A percentile compares a stretch with the other conserved stretches of the same genome.
phyloP scores from a whole-genome alignment of 2,888 invertebrate genomes.

The Hypena proboscidalis region DNA sequence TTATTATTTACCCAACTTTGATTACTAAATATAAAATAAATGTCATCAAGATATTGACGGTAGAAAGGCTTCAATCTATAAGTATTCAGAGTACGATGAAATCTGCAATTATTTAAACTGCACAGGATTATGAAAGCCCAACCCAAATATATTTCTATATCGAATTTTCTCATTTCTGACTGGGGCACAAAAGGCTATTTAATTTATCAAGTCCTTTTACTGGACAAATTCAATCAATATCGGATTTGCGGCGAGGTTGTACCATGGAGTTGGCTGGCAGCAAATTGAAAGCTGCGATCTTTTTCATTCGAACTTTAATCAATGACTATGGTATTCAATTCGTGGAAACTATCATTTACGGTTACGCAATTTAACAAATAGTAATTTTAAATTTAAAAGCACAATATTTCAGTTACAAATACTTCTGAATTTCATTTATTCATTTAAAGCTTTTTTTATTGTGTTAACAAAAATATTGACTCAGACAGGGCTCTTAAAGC shows the following conservation, averaged over 20 bases:
- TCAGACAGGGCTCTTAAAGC: conserved; percentile 9
- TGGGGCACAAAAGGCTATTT: too few relatives aligned
- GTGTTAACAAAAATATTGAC: too few relatives aligned
- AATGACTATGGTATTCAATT: conserved; percentile 17
- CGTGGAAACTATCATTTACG: conserved; percentile 10
- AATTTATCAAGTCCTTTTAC: too few relatives aligned
- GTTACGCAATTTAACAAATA: conserved; percentile 30
- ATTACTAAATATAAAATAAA: too few relatives aligned
- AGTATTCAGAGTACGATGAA: too few relatives aligned
- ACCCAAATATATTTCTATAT: not conserved
- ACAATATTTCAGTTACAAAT: not conserved
- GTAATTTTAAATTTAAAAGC: conserved; percentile 2
- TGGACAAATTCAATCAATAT: too few relatives aligned
- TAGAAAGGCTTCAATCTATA: too few relatives aligned
- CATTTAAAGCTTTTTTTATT: conserved; percentile 14
- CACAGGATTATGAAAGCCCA: not conserved
- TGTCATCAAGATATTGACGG: too few relatives aligned
- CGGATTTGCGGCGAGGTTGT: too few relatives aligned
- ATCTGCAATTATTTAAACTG: too few relatives aligned
- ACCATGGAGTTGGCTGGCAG: not conserved
- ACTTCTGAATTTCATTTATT: too few relatives aligned
- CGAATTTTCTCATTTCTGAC: not conserved
- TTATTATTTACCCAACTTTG: conserved; percentile 18
- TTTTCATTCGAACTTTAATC: conserved; percentile 26
- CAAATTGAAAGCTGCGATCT: conserved; percentile 7